Evolutionary conservation across 2,113 vertebrate genomes (phyloP), one percentile per base, ranked within the genome.

Genomic region (Asarcornis scutulata): DNA sequence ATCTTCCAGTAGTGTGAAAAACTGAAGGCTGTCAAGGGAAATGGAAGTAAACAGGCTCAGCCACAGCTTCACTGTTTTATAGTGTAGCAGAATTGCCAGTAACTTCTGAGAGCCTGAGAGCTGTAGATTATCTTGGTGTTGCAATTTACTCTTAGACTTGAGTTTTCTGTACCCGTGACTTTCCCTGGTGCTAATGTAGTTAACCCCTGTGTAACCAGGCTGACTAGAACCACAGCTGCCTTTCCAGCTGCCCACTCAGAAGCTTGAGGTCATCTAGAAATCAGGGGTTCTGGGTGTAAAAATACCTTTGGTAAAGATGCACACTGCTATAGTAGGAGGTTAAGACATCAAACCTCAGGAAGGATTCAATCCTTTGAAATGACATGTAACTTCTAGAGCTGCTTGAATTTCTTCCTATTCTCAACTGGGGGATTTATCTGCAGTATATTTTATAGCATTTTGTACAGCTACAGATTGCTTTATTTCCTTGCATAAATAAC

Each of bases 401-500:
- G 66, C 88, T 90, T 88, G 85, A 86, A 74, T 96, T 95, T 97
- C 55, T 96, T 93, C 91, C 48, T 66, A 91, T 85, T 81, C 92
- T 89, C 90, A 92, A 83, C 76, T 44, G 27, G 22, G 63, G 44
- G 95, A 97, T 96, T 98, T 98, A 90, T 84, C 89, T 94, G 69
- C 25, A 53, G 74, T 36, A 29, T 94, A 95, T 95, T 96, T 98
- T 87, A 96, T 62, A 92, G 85, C 58, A 60, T 92, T 96, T 91
- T 74, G 38, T 86, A 83, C 36, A 86, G 91, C 55, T 91, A 77
- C 53, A 97, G 89, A 96, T 91, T 89, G 73, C 71, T 98, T 97
- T 97, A 94, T 97, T 97, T 95, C 82, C 83, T 93, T 98, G 96
- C 96, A 96, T 97, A 98, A 98, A 95, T 98, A 97, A 97, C 95